phyloP scores from a whole-genome alignment of 2,888 invertebrate species.

The Cyrtodaria siliqua region DNA sequence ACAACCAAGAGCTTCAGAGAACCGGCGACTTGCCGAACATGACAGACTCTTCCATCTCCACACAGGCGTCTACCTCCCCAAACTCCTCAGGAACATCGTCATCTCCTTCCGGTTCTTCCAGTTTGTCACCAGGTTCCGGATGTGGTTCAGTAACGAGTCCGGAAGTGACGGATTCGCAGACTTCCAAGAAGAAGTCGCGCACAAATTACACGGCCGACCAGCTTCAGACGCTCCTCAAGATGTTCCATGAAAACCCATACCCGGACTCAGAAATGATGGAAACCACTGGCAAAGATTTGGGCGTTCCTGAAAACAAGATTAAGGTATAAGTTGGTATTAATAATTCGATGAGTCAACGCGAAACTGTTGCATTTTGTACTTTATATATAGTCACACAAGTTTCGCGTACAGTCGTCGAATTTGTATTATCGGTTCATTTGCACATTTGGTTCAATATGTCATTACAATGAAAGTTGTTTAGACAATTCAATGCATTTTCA shows the following conservation, averaged over 20 bases:
- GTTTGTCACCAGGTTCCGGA: conserved; percentile 45
- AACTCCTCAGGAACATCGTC: conserved; percentile 51
- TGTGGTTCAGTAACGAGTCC: conserved; percentile 53
- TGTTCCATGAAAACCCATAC: conserved; percentile 75
- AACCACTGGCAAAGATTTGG: conserved; percentile 64
- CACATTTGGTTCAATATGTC: no score
- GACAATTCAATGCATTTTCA: no score
- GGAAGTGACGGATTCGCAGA: conserved; percentile 29
- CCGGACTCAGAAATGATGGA: conserved; percentile 74
- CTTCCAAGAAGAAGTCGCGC: conserved; percentile 66
- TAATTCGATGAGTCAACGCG: no score
- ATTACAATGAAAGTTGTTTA: no score
- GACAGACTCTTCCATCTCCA: conserved; percentile 67
- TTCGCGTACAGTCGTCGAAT: no score
- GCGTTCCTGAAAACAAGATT: conserved; percentile 70
- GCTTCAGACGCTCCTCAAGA: conserved; percentile 67
- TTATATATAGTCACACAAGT: no score
- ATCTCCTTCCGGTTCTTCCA: conserved; percentile 47
- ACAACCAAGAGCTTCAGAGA: conserved; percentile 43
- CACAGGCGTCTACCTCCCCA: conserved; percentile 59
- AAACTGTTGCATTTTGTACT: no score
- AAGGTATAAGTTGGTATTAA: no score
- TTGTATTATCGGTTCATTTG: no score
- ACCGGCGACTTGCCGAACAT: conserved; percentile 48
- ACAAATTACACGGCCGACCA: conserved; percentile 73